Conservation (phyloP, 2,113 vertebrate genomes). For the Heptranchias perlo region DNA sequence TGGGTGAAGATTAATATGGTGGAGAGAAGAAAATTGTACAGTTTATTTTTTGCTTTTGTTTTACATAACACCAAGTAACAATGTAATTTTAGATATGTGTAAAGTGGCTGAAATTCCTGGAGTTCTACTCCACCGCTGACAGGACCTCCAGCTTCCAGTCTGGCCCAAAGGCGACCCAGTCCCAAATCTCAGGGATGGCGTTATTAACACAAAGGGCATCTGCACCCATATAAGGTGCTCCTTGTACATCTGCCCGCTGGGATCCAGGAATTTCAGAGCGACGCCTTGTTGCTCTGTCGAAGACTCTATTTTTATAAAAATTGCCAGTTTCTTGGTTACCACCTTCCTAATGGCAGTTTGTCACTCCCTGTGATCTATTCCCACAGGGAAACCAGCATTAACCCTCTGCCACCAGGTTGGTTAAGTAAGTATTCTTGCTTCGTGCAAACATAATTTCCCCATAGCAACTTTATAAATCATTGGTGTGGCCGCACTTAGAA, state of each 20-base stretch:
- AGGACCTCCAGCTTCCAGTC: not conserved
- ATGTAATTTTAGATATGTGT: no score
- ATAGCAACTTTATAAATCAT: not conserved
- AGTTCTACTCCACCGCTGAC: not conserved
- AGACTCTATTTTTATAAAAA: not conserved
- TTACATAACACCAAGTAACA: no score
- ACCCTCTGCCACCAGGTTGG: not conserved
- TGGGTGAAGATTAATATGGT: no score
- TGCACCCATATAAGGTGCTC: no score
- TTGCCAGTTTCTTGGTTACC: not conserved
- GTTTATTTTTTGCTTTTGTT: no score
- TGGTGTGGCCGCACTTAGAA: not conserved
- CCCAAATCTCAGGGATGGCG: not conserved
- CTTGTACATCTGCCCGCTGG: not conserved
- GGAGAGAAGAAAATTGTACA: no score
- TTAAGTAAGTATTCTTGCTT: not conserved
- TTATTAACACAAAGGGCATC: not conserved
- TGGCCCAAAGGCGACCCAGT: not conserved
- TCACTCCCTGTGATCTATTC: not conserved
- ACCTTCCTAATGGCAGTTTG: not conserved
- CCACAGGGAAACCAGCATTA: not conserved
- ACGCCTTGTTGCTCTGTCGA: not conserved
- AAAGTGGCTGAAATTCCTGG: no score
- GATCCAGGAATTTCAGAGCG: not conserved
- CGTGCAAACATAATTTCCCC: not conserved